Percentiles rank a stretch among this genome's conserved stretches.
These are phyloP conservation scores for Cosmia pyralina DNA, from an alignment of 2,888 invertebrate species.

Conservation along the genomic window DNA sequence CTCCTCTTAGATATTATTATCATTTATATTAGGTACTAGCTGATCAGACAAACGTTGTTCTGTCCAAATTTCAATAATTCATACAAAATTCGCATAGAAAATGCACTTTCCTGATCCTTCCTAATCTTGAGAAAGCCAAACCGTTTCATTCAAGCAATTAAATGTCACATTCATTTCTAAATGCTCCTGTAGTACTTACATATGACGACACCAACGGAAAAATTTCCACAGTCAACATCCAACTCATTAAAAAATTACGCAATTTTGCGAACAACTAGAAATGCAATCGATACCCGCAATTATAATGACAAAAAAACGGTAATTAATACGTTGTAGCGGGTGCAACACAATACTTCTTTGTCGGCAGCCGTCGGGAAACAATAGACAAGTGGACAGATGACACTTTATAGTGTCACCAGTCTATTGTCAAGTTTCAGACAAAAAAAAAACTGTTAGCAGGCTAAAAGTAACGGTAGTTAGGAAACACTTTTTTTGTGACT, in stretches of 20 bases:
- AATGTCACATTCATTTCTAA: no score
- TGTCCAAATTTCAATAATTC: no score
- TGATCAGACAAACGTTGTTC: no score
- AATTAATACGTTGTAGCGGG: constrained; percentile 50
- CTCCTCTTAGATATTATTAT: no score
- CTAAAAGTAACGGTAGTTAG: constrained; percentile 34
- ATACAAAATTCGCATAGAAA: no score
- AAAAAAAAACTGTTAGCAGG: constrained; percentile 42
- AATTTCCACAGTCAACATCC: not conserved
- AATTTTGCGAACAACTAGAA: constrained; percentile 35
- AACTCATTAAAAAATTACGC: constrained; percentile 31
- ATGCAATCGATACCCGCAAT: constrained; percentile 57
- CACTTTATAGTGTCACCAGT: constrained; percentile 49
- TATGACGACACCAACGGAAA: not conserved
- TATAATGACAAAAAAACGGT: constrained; percentile 61
- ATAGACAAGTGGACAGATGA: constrained; percentile 56
- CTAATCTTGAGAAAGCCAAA: not conserved
- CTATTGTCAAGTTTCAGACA: constrained; percentile 52
- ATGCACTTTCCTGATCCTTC: no score
- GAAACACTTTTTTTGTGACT: constrained; percentile 36
- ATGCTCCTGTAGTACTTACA: not conserved
- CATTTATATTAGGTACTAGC: no score
- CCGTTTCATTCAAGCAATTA: not conserved
- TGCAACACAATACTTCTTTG: constrained; percentile 63
- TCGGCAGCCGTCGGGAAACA: constrained; percentile 56